Base-by-base conservation (phyloP, 2,888 invertebrate species). In the Frankliniella intonsa region DNA sequence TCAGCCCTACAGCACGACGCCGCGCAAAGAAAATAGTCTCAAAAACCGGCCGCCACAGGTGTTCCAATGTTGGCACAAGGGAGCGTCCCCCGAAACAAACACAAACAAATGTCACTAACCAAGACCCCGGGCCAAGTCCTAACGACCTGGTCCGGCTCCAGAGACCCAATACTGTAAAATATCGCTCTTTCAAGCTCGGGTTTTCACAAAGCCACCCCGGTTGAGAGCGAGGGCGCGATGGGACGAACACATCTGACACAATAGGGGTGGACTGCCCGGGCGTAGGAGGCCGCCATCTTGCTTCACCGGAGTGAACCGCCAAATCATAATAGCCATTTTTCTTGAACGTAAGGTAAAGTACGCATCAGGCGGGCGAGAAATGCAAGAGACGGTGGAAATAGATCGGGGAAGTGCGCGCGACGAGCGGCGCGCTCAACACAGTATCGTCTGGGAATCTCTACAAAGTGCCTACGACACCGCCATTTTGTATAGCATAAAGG, bases 41-140 rank as follows among this genome's bases (percentile, higher is more conserved):
- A 38, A 38, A 38, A 38, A 2, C 38, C 38, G 38, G 38, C 38
- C 38, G 38, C 38, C 38, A 38, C 38, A 38, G 38, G 38, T 38
- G 38, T 38, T 38, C 38, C 62, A 62, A 17, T n/a, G n/a, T 62
- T 9, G 69, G 25, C 22, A 76, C 9, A 25, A 9, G n/a, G 25
- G 12, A 76, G 69, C 69, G 69, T 76, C 69, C 69, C 12, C 69
- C 22, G 10, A 76, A 76, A 22, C 69, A 76, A 76, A 76, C 69
- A 76, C 69, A 76, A 76, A 76, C 69, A 76, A 76, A 76, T 25
- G 22, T 11, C 55, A 55, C 55, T 55, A 55, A 55, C 55, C 55
- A 55, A 55, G 14, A 38, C 3, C 38, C 38, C 38, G 38, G 38
- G 38, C 38, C 5, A 38, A 38, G 38, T 38, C 38, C 38, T n/a